These are phyloP conservation scores for Paracanthobrama guichenoti DNA, from an alignment of 2,113 vertebrate genomes.

Conservation along the genomic window DNA sequence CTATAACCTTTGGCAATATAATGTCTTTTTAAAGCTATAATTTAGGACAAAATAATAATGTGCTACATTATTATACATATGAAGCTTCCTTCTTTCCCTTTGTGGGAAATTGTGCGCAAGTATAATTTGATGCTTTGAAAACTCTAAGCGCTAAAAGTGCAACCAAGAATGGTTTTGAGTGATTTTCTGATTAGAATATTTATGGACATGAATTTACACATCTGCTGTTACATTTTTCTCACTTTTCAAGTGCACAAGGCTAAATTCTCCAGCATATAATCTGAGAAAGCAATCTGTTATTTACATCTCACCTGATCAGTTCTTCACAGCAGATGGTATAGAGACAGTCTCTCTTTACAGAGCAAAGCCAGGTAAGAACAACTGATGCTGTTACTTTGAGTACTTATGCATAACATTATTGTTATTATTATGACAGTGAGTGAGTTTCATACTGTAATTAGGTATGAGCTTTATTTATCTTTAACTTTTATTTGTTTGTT, in stretches of 20 bases:
- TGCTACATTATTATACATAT: no score
- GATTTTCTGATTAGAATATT: neutral
- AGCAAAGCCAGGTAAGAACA: slow-evolving; percentile 16
- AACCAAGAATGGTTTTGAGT: neutral
- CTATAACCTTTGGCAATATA: no score
- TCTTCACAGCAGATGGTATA: slow-evolving; percentile 39
- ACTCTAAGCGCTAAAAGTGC: neutral
- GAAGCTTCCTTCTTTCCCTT: no score
- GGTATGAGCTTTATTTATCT: neutral
- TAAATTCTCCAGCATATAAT: neutral
- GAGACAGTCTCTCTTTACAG: neutral
- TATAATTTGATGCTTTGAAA: neutral
- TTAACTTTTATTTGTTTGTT: neutral
- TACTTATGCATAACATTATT: slow-evolving; percentile 24
- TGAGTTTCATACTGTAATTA: neutral
- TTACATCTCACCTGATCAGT: slow-evolving; percentile 34
- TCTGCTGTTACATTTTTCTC: neutral
- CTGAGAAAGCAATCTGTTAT: slow-evolving; percentile 2
- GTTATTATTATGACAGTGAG: slow-evolving; percentile 7
- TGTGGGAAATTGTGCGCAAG: no score
- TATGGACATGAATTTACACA: neutral
- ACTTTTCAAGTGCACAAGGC: neutral
- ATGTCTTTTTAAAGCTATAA: no score
- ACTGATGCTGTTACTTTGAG: neutral
- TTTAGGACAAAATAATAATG: no score